Percentiles rank a stretch among this genome's conserved stretches.
Conservation (phyloP, 2,888 invertebrate species). For the Mimas tiliae region DNA sequence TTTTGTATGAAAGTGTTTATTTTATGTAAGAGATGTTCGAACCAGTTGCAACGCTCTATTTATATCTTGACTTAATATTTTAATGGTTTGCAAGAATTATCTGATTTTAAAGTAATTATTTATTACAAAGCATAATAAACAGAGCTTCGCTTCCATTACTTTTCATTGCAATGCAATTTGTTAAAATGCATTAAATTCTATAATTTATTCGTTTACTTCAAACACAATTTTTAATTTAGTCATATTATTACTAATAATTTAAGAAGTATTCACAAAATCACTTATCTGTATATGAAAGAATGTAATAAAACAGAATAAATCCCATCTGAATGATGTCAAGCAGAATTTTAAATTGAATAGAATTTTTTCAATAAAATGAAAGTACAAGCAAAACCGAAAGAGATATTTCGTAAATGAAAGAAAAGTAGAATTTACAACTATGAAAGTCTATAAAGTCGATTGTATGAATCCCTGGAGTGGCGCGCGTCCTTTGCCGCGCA, state of each 20-base stretch:
- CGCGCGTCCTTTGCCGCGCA: conserved; percentile 41
- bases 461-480: conserved; percentile 55
- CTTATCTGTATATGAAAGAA: conserved; percentile 2
- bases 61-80: too few species aligned
- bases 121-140: too few species aligned
- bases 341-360: conserved; percentile 21
- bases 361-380: conserved; percentile 26
- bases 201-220: too few species aligned
- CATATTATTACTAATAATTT: too few species aligned
- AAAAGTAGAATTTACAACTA: conserved; percentile 58
- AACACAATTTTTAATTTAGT: too few species aligned
- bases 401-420: conserved; percentile 34
- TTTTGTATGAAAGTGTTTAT: conserved; percentile 41
- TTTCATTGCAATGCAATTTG: too few species aligned
- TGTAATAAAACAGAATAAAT: not conserved
- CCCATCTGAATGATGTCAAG: not conserved
- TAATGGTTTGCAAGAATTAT: too few species aligned
- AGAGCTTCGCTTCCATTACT: too few species aligned
- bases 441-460: conserved; percentile 55
- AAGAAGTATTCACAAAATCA: not conserved
- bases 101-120: too few species aligned
- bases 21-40: not conserved
- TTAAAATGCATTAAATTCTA: too few species aligned
- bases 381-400: conserved; percentile 34
- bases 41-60: not conserved